Evolutionary conservation across 1,140 invertebrate species (phyloP).

Genomic region (Dinoponera quadriceps): DNA sequence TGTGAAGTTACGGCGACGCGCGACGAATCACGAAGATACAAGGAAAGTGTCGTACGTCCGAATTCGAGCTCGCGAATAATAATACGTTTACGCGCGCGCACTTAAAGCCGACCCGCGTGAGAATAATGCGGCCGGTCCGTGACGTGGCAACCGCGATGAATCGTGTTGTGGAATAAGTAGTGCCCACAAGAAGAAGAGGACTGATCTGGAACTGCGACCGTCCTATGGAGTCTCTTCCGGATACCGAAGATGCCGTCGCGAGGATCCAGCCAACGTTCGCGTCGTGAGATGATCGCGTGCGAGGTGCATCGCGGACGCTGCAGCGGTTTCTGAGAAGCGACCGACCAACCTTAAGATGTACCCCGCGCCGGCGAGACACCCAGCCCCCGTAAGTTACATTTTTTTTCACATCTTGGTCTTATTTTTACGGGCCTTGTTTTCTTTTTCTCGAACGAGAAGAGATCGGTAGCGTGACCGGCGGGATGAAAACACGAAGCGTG

Average conservation of each 20-base stretch:
- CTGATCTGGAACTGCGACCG: conserved; percentile 32
- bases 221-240: conserved; percentile 59
- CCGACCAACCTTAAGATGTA: conserved; percentile 85
- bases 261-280: conserved; percentile 59
- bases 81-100: no score
- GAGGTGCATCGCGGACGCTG: conserved; percentile 57
- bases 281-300: conserved; percentile 78
- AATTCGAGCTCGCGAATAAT: no score
- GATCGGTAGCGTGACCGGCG: not conserved
- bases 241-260: conserved; percentile 59
- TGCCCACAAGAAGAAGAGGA: conserved; percentile 21
- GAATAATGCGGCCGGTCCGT: no score
- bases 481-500: no score
- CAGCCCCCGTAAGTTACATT: conserved; percentile 86
- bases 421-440: not conserved
- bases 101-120: no score
- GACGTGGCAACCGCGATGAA: conserved; percentile 56
- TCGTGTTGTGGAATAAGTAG: conserved; percentile 63
- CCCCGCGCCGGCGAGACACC: conserved; percentile 87
- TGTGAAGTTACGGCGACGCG: no score
- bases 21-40: no score
- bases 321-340: conserved; percentile 68
- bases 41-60: no score
- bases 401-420: not conserved
- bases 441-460: conserved; percentile 5